Evolutionary conservation across 2,797 vertebrate genomes (phyloP), one percentile per base, ranked within the genome.

Genomic region (Propithecus deckenii): DNA sequence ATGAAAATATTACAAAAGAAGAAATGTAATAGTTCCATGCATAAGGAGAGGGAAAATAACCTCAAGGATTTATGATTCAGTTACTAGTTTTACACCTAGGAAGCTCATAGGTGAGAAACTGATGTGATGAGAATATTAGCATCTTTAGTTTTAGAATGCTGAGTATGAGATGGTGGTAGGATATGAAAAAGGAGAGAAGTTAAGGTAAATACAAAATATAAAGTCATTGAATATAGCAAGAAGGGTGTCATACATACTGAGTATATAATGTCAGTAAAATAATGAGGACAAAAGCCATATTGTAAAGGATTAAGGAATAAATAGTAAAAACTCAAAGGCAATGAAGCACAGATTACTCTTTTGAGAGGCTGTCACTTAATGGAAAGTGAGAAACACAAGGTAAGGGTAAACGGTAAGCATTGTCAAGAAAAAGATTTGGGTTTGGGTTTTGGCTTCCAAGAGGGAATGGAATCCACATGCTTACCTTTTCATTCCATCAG

Each of bases 1-100:
- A 83, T 94, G 69, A 28, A 87, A 87, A 96, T 75, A 87, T 32
- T 87, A 76, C 23, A 69, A 69, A 90, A 20, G 23, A 48, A 81
- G 30, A 69, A 59, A 32, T 5, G n/a, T 14, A 94, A 59, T 15
- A 52, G 41, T 69, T 86, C 18, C 25, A 8, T 10, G 41, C 38
- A 30, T 52, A 84, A 89, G 59, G 43, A 57, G 11, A 87, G 4
- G 14, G 43, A 83, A 71, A 15, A 76, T 41, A 61, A 61, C 32
- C 38, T 55, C 15, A 84, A 84, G 32, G 5, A 43, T 75, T 30
- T 84, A 46, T 48, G 28, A 88, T 2, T 46, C 22, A 18, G 38
- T 80, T 11, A 85, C 43, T 63, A 48, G 6, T 74, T 93, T 65
- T 65, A 86, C 35, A 75, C 75, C 13, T 52, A 81, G 86, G 50